Conservation (phyloP, 2,113 vertebrate species). For the Oryzias celebensis region DNA sequence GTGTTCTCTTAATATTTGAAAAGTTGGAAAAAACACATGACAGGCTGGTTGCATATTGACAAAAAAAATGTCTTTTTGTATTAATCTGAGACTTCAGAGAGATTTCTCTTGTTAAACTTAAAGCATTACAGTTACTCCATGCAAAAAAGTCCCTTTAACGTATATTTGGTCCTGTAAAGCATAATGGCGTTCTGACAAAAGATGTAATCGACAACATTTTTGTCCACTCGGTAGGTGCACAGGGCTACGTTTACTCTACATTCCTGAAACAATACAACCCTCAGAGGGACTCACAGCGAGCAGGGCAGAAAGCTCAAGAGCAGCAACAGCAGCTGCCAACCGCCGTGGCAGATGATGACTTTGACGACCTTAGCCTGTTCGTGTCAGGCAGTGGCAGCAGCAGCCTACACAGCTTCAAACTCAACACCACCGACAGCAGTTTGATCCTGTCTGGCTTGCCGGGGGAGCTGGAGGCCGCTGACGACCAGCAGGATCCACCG, state of each 20-base stretch:
- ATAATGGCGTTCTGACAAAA: conserved; percentile 6
- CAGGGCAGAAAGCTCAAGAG: conserved; percentile 32
- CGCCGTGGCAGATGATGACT: conserved; percentile 79
- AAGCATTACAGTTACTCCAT: too few relatives aligned
- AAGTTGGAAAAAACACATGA: too few relatives aligned
- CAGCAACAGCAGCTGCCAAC: conserved; percentile 50
- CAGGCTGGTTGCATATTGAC: too few relatives aligned
- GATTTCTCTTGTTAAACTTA: too few relatives aligned
- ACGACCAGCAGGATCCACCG: conserved; percentile 50
- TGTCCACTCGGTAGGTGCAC: conserved; percentile 70
- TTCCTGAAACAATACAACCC: conserved; percentile 94
- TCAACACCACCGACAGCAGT: conserved; percentile 70
- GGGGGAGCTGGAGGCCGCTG: conserved; percentile 67
- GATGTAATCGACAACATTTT: not conserved
- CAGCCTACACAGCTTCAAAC: conserved; percentile 71
- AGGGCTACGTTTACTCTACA: conserved; percentile 92
- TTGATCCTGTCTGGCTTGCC: conserved; percentile 78
- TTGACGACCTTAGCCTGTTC: conserved; percentile 93
- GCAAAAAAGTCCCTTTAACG: too few relatives aligned
- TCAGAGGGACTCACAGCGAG: conserved; percentile 74
- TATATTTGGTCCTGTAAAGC: too few relatives aligned
- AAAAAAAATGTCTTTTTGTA: too few relatives aligned
- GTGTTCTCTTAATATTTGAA: too few relatives aligned
- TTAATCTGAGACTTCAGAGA: too few relatives aligned
- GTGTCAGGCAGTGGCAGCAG: conserved; percentile 81